These are phyloP conservation scores for Paracentrotus lividus DNA, from an alignment of 53 echinoderm and acorn worm species.

Conservation along the genomic window DNA sequence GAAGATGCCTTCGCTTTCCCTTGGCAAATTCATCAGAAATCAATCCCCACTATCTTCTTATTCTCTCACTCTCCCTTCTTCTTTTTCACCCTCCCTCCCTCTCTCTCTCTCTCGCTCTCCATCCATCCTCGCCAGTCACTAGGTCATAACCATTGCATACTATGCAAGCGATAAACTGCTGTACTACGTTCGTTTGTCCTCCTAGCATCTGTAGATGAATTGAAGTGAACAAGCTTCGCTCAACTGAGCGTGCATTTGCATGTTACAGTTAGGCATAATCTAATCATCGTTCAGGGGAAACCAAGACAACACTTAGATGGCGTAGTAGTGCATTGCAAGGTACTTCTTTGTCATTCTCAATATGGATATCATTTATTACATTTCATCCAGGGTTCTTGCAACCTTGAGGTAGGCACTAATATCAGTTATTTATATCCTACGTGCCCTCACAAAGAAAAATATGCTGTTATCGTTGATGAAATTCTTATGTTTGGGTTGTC, in stretches of 20 bases:
- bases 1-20: constrained; percentile 58
- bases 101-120: constrained; percentile 2
- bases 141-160: constrained; percentile 56
- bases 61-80: background rate
- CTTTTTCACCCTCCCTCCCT: background rate
- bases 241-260: constrained; percentile 54
- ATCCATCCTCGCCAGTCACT: background rate
- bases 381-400: background rate
- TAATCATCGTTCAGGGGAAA: constrained; percentile 37
- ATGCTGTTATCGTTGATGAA: background rate
- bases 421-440: background rate
- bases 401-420: background rate
- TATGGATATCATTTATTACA: constrained; percentile 22
- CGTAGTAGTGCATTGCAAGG: background rate
- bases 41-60: constrained; percentile 39
- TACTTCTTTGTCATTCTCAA: background rate
- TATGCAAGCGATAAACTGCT: constrained; percentile 9
- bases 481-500: background rate
- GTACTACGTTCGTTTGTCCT: background rate
- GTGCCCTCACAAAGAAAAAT: background rate
- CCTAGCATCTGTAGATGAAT: constrained; percentile 44
- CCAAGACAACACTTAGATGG: constrained; percentile 4
- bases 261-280: constrained; percentile 60
- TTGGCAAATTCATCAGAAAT: constrained; percentile 68
- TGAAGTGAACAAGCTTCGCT: constrained; percentile 56